Percentiles rank a stretch among this genome's conserved stretches.
Conservation (phyloP, 2,113 vertebrate genomes). For the Sarotherodon lohbergeri region DNA sequence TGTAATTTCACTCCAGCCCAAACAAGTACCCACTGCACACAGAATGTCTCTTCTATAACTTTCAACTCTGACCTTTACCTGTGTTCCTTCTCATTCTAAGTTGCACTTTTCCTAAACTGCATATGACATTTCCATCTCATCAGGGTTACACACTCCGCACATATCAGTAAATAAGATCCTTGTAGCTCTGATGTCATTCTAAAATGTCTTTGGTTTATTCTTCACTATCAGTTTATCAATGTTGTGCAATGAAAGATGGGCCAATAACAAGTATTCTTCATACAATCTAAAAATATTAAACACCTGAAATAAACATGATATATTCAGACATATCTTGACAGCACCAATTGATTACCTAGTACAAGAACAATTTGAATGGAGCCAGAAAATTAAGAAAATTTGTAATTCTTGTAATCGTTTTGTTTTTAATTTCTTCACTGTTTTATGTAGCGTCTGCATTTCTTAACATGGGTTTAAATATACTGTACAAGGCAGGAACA, state of each 20-base stretch:
- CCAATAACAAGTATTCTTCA: accelerated
- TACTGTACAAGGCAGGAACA: neutral
- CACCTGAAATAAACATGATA: neutral
- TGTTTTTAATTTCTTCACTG: neutral
- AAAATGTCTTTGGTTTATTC: neutral
- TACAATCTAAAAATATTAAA: neutral
- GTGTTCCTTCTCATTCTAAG: neutral
- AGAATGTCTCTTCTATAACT: neutral
- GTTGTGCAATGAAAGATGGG: neutral
- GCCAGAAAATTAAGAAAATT: neutral
- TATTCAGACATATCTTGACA: neutral
- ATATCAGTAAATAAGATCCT: neutral
- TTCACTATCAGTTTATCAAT: neutral
- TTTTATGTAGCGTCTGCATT: neutral
- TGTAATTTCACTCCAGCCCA: neutral
- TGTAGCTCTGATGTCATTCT: neutral
- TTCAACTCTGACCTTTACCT: neutral
- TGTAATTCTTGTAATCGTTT: neutral
- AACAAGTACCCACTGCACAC: neutral
- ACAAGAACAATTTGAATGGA: neutral
- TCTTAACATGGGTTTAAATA: neutral
- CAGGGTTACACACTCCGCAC: neutral
- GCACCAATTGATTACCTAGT: neutral
- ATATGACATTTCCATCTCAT: neutral
- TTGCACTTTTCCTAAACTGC: neutral